Evolutionary conservation across 2,888 invertebrate species (phyloP), one percentile per base, ranked within the genome.

Genomic region (Pristionchus entomophagus): DNA sequence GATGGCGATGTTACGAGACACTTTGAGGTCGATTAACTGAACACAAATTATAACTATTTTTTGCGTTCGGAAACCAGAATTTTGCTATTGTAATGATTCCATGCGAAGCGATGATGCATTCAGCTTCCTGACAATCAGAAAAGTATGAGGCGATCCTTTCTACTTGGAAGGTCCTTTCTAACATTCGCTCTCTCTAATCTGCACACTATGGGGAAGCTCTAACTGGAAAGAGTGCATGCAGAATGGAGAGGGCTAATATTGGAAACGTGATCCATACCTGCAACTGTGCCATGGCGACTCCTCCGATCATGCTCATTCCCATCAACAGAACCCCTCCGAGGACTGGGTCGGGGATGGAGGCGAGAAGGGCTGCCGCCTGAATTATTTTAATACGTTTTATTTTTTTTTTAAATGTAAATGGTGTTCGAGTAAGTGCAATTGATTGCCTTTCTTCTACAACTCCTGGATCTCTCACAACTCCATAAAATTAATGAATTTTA

Each of bases 281-380:
- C 17, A 92, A 77, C 86, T 92, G 91, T 45, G 90, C 88, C 59
- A 92, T 62, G 2, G 90, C 90, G 3, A 92, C 91, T 14, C 92
- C 92, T 32, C 88, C 89, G 62, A 92, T 91, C 91, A 92, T 91
- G 80, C 90, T 89, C n/a, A 92, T 89, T 51, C 91, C 91, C 91
- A 92, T 91, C 6, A 88, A 88, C 22, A 92, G 88, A 35, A 91
- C 88, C 73, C 91, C 92, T 0, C 92, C 92, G 17, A 92, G 88
- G 22, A 92, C 81, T 0, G 92, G 88, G 53, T 91, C 91, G 0
- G 92, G 92, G 77, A 92, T 91, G 19, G 91, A 88, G 12, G 92
- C 91, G 26, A 92, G 69, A 73, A 92, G 80, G 4, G 92, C 92
- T 12, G 91, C 92, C 32, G 88, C 88, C 82, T 91, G 89, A 53